Conservation (phyloP, 2,888 invertebrate genomes). For the Gymnosoma rotundatum region DNA sequence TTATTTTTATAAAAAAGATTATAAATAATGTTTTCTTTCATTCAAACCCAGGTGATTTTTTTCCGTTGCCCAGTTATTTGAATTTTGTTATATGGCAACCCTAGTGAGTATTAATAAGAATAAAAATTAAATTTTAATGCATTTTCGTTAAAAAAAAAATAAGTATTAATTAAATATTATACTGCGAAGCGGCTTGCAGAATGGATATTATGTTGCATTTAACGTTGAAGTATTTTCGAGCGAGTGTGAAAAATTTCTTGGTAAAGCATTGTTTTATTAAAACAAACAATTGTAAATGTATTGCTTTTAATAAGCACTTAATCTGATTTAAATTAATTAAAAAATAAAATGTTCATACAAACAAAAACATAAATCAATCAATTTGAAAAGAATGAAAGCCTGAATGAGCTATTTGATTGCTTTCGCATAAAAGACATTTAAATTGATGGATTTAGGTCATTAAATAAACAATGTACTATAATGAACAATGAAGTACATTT, state of each 20-base stretch:
- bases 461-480: conserved; percentile 29
- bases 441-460: conserved; percentile 22
- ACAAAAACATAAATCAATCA: conserved; percentile 51
- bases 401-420: conserved; percentile 2
- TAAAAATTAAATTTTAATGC: too few species aligned
- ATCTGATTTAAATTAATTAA: conserved; percentile 66
- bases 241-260: not conserved
- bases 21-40: too few species aligned
- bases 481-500: conserved; percentile 12
- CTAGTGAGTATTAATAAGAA: too few species aligned
- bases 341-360: conserved; percentile 4
- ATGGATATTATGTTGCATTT: not conserved
- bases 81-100: too few species aligned
- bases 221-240: not conserved
- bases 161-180: too few species aligned
- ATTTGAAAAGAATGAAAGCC: conserved; percentile 11
- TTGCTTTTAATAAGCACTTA: conserved; percentile 59
- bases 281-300: conserved; percentile 47
- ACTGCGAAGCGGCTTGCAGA: not conserved
- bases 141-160: too few species aligned
- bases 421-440: conserved; percentile 16
- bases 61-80: too few species aligned
- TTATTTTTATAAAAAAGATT: too few species aligned
- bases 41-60: too few species aligned
- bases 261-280: conserved; percentile 41